Conservation (phyloP, 2,797 vertebrate genomes). For the Ctenopoma kingsleyae region DNA sequence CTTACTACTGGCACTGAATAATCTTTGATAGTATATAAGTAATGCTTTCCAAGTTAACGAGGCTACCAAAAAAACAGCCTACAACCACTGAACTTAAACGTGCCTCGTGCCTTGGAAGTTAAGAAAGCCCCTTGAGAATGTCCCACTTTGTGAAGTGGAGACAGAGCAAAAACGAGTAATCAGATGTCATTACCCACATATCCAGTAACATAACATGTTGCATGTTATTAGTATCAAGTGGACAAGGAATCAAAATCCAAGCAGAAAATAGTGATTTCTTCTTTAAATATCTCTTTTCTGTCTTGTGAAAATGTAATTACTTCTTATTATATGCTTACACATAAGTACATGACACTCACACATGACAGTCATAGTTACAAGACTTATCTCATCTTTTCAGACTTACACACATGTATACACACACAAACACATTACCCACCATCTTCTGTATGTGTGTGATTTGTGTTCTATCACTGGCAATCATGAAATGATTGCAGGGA, state of each 20-base stretch:
- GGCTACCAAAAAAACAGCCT: too few species aligned
- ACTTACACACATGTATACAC: neutral
- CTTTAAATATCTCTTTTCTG: neutral
- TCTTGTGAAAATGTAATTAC: neutral
- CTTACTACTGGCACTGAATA: too few species aligned
- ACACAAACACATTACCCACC: slow-evolving; percentile 3
- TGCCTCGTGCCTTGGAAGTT: too few species aligned
- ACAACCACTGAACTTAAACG: too few species aligned
- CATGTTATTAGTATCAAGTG: neutral
- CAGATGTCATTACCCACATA: neutral
- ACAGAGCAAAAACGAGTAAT: neutral
- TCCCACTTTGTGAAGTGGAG: too few species aligned
- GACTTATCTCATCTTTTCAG: neutral
- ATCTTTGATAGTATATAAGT: too few species aligned
- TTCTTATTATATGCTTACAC: neutral
- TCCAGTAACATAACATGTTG: neutral
- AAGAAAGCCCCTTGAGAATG: neutral
- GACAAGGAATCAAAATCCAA: neutral
- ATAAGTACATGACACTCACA: neutral
- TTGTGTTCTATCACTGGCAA: slow-evolving; percentile 67
- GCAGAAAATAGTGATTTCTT: neutral
- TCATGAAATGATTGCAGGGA: slow-evolving; percentile 73
- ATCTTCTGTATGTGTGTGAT: slow-evolving; percentile 43
- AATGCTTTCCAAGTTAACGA: too few species aligned
- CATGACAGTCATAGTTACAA: neutral